Conservation (phyloP, 2,888 invertebrate species). For the Branchipolynoe longqiensis region DNA sequence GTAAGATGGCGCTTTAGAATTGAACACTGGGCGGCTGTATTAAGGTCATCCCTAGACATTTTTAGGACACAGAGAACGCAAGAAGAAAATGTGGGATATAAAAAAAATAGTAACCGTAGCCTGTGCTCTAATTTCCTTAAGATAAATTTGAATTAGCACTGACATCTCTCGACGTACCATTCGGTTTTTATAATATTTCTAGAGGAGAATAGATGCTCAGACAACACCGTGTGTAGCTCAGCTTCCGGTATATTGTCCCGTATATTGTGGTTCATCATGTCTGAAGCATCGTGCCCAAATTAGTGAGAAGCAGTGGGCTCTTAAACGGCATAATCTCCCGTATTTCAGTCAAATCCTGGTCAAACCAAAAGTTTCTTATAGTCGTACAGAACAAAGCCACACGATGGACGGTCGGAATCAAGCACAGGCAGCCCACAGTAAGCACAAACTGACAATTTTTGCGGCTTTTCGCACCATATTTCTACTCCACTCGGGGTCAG, state of each 20-base stretch:
- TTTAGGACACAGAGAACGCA: no score
- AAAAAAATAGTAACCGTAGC: no score
- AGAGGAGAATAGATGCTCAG: background rate
- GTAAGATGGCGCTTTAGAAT: no score
- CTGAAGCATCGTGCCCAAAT: slow-evolving; percentile 41
- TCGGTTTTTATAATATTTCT: slow-evolving; percentile 12
- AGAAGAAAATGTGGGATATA: no score
- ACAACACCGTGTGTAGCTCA: background rate
- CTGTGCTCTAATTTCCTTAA: no score
- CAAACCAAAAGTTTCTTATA: background rate
- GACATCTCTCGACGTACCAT: no score
- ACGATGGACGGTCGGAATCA: slow-evolving; percentile 33
- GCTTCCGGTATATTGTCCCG: slow-evolving; percentile 40
- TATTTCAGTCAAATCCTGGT: background rate
- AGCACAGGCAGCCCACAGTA: slow-evolving; percentile 40
- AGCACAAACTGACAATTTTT: slow-evolving; percentile 21
- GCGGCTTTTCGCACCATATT: background rate
- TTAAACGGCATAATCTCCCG: slow-evolving; percentile 20
- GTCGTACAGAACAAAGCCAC: background rate
- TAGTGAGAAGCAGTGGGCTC: slow-evolving; percentile 25
- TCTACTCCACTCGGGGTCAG: slow-evolving; percentile 14
- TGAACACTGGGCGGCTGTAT: background rate
- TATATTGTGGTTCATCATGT: slow-evolving; percentile 45
- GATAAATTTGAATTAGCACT: no score
- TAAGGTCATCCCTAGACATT: no score